A percentile compares a stretch with the other conserved stretches of the same genome.
phyloP scores from a whole-genome alignment of 92 coral and sea anemone genomes.

The Bergia puertoricense region DNA sequence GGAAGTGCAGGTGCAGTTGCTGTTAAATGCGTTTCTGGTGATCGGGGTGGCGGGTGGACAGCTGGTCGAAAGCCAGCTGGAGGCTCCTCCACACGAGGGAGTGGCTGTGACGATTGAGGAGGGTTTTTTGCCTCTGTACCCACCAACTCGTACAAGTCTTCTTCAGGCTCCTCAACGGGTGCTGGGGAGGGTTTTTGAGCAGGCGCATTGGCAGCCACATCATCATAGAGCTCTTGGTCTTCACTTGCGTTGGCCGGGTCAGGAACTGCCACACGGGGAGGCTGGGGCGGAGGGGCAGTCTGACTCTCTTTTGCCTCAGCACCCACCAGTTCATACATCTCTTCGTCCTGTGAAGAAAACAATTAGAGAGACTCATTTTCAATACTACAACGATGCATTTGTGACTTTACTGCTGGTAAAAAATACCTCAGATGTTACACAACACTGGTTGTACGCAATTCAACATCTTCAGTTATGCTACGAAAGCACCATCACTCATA shows the following conservation, averaged over 20 bases:
- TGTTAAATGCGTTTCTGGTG: slow-evolving; percentile 31
- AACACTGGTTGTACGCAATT: too few species aligned
- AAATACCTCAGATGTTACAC: too few species aligned
- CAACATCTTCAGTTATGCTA: too few species aligned
- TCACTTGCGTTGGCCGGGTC: slow-evolving; percentile 14
- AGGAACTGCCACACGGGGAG: not conserved
- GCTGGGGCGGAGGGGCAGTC: not conserved
- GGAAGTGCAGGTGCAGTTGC: slow-evolving; percentile 26
- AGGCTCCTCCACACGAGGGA: slow-evolving; percentile 39
- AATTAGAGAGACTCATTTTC: too few species aligned
- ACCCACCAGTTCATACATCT: slow-evolving; percentile 36
- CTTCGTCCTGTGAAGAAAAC: slow-evolving; percentile 9
- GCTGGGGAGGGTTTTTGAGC: not conserved
- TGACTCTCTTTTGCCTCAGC: slow-evolving; percentile 33
- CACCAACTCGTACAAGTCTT: slow-evolving; percentile 43
- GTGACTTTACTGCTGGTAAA: too few species aligned
- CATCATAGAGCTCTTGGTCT: slow-evolving; percentile 46
- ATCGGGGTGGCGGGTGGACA: slow-evolving; percentile 22
- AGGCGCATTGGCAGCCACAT: slow-evolving; percentile 7
- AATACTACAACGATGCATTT: too few species aligned
- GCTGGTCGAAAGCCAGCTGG: not conserved
- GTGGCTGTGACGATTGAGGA: slow-evolving; percentile 9
- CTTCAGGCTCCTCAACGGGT: slow-evolving; percentile 21
- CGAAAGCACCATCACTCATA: too few species aligned
- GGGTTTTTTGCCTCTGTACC: slow-evolving; percentile 29